Conservation (phyloP, 2,888 invertebrate genomes). For the Matsumyia berberina region DNA sequence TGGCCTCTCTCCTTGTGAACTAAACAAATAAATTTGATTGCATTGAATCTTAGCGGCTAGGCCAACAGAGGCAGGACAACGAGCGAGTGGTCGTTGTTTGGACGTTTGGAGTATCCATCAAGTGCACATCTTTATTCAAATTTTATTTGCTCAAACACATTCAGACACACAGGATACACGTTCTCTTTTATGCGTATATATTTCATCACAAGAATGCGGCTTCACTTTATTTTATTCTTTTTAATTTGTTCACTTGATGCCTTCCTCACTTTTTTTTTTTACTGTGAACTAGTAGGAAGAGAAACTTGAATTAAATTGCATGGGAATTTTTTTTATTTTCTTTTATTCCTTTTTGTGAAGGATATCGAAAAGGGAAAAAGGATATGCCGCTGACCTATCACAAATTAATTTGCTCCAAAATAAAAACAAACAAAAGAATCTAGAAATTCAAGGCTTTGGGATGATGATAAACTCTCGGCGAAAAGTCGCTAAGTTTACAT, state of each 20-base stretch:
- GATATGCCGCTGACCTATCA: constrained; percentile 49
- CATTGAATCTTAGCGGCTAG: constrained; percentile 20
- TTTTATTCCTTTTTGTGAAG: not conserved
- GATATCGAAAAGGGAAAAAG: constrained; percentile 24
- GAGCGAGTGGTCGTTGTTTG: constrained; percentile 15
- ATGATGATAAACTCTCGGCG: constrained; percentile 18
- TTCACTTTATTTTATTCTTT: constrained; percentile 22
- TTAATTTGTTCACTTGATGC: constrained; percentile 34
- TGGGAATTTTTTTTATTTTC: constrained; percentile 4
- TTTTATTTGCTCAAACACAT: constrained; percentile 39
- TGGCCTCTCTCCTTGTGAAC: not conserved
- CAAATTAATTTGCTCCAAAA: constrained; percentile 35
- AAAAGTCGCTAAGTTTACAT: constrained; percentile 35
- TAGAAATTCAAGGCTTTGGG: constrained; percentile 31
- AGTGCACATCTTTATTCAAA: constrained; percentile 52
- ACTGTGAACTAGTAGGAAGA: not conserved
- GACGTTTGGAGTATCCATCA: constrained; percentile 41
- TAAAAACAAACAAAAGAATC: constrained; percentile 10
- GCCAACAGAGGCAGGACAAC: constrained; percentile 1
- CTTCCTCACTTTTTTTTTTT: constrained; percentile 18
- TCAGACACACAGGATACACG: not conserved
- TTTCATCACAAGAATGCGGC: constrained; percentile 58
- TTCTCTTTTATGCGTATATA: constrained; percentile 19
- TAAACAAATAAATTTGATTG: constrained; percentile 36
- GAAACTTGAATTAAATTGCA: constrained; percentile 34